A percentile compares a stretch with the other conserved stretches of the same genome.
phyloP scores from a whole-genome alignment of 2,888 invertebrate genomes.

The Cheilosia variabilis region DNA sequence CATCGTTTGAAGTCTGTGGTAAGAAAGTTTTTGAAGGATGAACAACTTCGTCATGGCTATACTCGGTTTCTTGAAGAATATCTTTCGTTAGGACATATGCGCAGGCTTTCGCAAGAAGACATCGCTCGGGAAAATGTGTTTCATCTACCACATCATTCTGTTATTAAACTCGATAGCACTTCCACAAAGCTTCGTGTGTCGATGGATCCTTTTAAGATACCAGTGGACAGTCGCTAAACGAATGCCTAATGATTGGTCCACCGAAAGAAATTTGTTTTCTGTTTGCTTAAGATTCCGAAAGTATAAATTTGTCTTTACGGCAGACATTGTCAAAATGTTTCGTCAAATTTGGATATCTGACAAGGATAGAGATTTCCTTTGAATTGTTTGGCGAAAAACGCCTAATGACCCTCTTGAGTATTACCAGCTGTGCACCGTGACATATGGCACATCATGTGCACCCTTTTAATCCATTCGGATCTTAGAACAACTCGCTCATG shows the following conservation, averaged over 20 bases:
- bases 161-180: slow-evolving; percentile 11
- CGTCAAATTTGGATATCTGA: slow-evolving; percentile 33
- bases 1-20: slow-evolving; percentile 38
- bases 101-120: slow-evolving; percentile 14
- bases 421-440: background rate
- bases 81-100: slow-evolving; percentile 63
- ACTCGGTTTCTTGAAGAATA: slow-evolving; percentile 25
- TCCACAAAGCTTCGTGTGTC: slow-evolving; percentile 10
- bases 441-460: slow-evolving; percentile 24
- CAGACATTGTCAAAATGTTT: slow-evolving; percentile 35
- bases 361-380: slow-evolving; percentile 14
- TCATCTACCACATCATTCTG: slow-evolving; percentile 24
- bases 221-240: slow-evolving; percentile 35
- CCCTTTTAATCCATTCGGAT: slow-evolving; percentile 1
- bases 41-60: slow-evolving; percentile 7
- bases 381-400: slow-evolving; percentile 35
- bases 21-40: slow-evolving; percentile 40
- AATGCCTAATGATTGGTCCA: slow-evolving; percentile 27
- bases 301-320: slow-evolving; percentile 15
- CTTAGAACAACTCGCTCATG: slow-evolving; percentile 14
- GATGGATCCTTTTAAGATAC: slow-evolving; percentile 58
- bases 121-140: slow-evolving; percentile 33
- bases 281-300: too few relatives aligned
- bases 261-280: background rate
- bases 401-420: slow-evolving; percentile 9